phyloP scores from a whole-genome alignment of 1,140 invertebrate genomes.

The Pogonognathellus flavescens region DNA sequence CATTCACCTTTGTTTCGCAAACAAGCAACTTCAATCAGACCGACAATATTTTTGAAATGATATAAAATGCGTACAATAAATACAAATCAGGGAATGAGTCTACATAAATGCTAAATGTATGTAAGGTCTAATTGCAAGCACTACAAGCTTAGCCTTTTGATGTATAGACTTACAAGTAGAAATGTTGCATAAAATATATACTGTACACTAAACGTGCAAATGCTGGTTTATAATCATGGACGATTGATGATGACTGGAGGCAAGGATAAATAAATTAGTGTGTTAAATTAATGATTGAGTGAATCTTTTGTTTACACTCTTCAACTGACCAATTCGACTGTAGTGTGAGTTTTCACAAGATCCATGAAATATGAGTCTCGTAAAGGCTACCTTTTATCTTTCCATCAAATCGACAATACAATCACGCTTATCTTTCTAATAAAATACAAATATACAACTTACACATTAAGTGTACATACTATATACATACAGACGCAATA shows the following conservation, averaged over 20 bases:
- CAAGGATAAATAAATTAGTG: conserved; percentile 30
- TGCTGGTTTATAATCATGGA: neutral
- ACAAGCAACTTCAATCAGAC: conserved; percentile 6
- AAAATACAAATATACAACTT: neutral
- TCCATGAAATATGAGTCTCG: neutral
- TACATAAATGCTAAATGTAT: neutral
- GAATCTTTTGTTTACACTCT: neutral
- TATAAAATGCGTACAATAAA: neutral
- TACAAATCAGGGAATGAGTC: conserved; percentile 11
- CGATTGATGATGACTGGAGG: conserved; percentile 26
- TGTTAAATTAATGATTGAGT: neutral
- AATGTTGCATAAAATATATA: neutral
- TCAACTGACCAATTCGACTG: neutral
- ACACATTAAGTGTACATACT: neutral
- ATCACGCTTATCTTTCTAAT: neutral
- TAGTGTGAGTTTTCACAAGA: neutral
- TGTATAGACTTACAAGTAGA: neutral
- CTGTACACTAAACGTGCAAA: neutral
- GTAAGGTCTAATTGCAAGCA: neutral
- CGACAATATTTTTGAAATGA: conserved; percentile 7
- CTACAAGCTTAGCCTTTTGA: neutral
- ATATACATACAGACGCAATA: too few species aligned
- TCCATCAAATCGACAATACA: conserved; percentile 16
- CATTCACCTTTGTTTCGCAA: neutral
- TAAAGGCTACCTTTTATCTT: conserved; percentile 27